Evolutionary conservation across 1,140 invertebrate genomes (phyloP).

Genomic region (Euura lappo): DNA sequence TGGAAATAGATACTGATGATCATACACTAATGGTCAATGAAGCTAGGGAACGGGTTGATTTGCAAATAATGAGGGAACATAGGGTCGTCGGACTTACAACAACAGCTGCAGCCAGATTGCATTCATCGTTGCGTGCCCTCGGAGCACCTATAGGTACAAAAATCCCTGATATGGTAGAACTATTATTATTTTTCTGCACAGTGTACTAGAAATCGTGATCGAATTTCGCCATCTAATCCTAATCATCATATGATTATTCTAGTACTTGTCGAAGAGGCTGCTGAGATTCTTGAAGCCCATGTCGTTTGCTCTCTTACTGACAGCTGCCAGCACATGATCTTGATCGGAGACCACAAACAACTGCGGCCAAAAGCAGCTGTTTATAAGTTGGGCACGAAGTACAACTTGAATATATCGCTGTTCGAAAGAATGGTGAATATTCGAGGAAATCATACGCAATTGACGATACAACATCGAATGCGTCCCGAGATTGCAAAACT

Average conservation of each 20-base stretch:
- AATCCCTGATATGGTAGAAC: not conserved
- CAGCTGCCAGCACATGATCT: constrained; percentile 79
- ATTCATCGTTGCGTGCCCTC: constrained; percentile 66
- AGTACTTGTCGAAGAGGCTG: constrained; percentile 87
- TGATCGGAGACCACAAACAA: constrained; percentile 84
- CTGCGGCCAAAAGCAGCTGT: constrained; percentile 70
- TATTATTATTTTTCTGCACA: not conserved
- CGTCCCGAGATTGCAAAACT: constrained; percentile 68
- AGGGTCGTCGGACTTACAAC: constrained; percentile 79
- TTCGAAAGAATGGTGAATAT: constrained; percentile 76
- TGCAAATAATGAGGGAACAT: constrained; percentile 44
- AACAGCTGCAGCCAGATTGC: constrained; percentile 72
- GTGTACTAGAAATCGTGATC: not conserved
- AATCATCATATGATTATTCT: constrained; percentile 56
- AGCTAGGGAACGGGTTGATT: constrained; percentile 45
- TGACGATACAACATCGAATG: constrained; percentile 73
- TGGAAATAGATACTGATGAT: constrained; percentile 50
- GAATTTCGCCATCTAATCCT: no score
- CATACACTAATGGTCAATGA: constrained; percentile 46
- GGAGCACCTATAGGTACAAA: constrained; percentile 65
- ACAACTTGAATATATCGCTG: constrained; percentile 72
- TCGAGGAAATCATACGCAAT: constrained; percentile 59
- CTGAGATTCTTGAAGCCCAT: constrained; percentile 82
- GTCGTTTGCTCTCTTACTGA: constrained; percentile 75
- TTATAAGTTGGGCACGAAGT: constrained; percentile 64